Conservation (phyloP, 2,888 invertebrate genomes). For the Idaea aversata region DNA sequence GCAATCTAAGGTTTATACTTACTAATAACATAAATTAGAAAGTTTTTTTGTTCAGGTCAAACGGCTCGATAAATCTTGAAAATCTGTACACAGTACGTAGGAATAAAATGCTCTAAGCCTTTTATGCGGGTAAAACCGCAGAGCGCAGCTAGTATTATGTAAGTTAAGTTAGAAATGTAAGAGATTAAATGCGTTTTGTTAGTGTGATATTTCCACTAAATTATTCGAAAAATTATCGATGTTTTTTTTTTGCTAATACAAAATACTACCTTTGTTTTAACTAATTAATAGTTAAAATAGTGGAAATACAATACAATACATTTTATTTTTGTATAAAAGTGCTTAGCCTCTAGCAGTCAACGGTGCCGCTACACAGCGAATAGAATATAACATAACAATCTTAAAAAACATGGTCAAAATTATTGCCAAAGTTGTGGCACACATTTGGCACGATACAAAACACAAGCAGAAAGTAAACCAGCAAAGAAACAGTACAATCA, state of each 20-base stretch:
- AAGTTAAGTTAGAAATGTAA: not conserved
- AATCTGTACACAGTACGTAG: not conserved
- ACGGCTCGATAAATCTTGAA: too few species aligned
- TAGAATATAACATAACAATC: constrained; percentile 23
- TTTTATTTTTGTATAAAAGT: constrained; percentile 21
- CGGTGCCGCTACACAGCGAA: constrained; percentile 3
- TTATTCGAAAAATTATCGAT: not conserved
- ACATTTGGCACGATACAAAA: constrained; percentile 66
- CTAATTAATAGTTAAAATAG: too few species aligned
- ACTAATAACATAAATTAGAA: not conserved
- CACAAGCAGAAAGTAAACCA: constrained; percentile 43
- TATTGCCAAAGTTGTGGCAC: constrained; percentile 59
- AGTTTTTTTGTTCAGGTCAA: not conserved
- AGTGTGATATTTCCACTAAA: not conserved
- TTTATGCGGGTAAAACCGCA: not conserved
- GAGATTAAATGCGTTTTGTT: not conserved
- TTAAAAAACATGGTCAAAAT: constrained; percentile 34
- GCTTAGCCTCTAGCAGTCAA: constrained; percentile 19
- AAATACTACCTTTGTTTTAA: too few species aligned
- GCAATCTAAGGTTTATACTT: constrained; percentile 21
- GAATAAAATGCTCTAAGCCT: not conserved
- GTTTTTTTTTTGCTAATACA: too few species aligned
- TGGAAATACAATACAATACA: not conserved
- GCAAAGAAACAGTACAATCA: constrained; percentile 45
- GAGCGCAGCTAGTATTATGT: not conserved